Conservation (phyloP, 2,113 vertebrate genomes). For the Hippocampus guttulatus region DNA sequence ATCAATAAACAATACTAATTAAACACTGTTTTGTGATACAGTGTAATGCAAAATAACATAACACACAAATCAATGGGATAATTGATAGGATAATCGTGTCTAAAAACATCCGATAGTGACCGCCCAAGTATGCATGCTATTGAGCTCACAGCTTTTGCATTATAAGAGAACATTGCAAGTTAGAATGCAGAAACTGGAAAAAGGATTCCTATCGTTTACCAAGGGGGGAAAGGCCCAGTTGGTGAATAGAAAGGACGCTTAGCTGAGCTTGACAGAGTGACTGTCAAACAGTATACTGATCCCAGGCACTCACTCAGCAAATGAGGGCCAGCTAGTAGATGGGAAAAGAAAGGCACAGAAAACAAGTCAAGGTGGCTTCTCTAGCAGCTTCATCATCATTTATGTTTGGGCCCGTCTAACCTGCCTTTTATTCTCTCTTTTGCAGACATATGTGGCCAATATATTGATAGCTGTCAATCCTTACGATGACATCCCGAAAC, state of each 20-base stretch:
- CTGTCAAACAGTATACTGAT: slow-evolving; percentile 34
- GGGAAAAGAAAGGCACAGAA: slow-evolving; percentile 11
- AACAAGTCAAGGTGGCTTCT: slow-evolving; percentile 17
- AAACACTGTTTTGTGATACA: too few species aligned
- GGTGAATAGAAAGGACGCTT: slow-evolving; percentile 31
- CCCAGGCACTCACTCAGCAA: slow-evolving; percentile 41
- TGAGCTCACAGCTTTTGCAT: slow-evolving; percentile 3
- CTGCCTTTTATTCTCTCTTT: slow-evolving; percentile 14
- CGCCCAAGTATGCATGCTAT: background rate
- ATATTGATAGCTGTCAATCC: slow-evolving; percentile 98
- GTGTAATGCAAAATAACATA: too few species aligned
- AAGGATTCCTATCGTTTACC: slow-evolving; percentile 13
- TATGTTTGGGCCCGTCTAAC: background rate
- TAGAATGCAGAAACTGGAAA: slow-evolving; percentile 19
- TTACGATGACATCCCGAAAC: slow-evolving; percentile 91
- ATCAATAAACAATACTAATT: too few species aligned
- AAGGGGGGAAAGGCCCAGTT: slow-evolving; percentile 38
- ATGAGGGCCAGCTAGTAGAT: slow-evolving; percentile 48
- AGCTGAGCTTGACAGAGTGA: slow-evolving; percentile 35
- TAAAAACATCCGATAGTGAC: too few species aligned
- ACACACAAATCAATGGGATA: too few species aligned
- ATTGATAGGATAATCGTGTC: too few species aligned
- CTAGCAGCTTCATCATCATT: background rate
- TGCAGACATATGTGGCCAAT: slow-evolving; percentile 95
- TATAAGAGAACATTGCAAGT: slow-evolving; percentile 13